These are phyloP conservation scores for Ferdinandea cuprea DNA, from an alignment of 2,888 invertebrate species.

Conservation along the genomic window DNA sequence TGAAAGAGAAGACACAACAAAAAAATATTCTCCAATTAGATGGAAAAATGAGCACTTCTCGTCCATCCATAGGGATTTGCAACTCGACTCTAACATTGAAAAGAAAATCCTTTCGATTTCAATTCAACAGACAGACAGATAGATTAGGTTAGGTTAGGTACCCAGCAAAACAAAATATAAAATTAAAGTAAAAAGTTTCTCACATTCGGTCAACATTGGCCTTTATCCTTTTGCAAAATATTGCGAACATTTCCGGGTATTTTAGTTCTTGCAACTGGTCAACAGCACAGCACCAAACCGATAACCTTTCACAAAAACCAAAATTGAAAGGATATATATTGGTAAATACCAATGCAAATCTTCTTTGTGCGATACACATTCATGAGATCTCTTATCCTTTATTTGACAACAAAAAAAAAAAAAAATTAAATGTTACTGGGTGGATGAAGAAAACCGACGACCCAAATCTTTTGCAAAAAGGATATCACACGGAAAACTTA, in stretches of 20 bases:
- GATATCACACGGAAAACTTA: constrained; percentile 71
- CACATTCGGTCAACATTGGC: constrained; percentile 21
- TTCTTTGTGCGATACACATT: constrained; percentile 47
- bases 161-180: background rate
- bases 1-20: background rate
- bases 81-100: constrained; percentile 47
- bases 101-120: constrained; percentile 62
- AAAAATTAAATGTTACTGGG: constrained; percentile 54
- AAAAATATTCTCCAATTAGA: constrained; percentile 13
- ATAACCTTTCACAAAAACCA: constrained; percentile 35
- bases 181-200: constrained; percentile 29
- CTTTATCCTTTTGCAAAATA: constrained; percentile 53
- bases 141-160: background rate
- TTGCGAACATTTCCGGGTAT: constrained; percentile 62
- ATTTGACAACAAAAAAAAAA: constrained; percentile 55
- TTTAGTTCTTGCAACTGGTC: constrained; percentile 8
- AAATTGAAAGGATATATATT: constrained; percentile 57
- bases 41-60: constrained; percentile 27
- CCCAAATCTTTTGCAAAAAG: constrained; percentile 53
- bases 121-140: no score
- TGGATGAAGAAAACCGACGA: constrained; percentile 28
- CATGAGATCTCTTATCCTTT: constrained; percentile 55
- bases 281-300: constrained; percentile 4
- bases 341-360: constrained; percentile 63
- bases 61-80: constrained; percentile 43